These are phyloP conservation scores for Lucinisca nassula DNA, from an alignment of 2,888 invertebrate genomes.

Conservation along the genomic window DNA sequence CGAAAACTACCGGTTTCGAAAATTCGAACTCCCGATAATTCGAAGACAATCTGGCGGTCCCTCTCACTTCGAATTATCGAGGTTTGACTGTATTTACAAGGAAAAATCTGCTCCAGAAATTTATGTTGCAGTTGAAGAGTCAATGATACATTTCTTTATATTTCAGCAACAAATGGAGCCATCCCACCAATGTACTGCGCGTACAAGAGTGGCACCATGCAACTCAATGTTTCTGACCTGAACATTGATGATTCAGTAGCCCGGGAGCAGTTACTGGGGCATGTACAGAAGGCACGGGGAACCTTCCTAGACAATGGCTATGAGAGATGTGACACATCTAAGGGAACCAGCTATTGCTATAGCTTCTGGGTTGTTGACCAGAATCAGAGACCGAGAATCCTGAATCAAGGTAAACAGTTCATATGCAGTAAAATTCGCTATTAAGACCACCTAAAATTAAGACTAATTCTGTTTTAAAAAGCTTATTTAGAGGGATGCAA, in stretches of 20 bases:
- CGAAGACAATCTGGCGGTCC: too few relatives aligned
- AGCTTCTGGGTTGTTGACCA: constrained; percentile 46
- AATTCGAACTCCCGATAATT: too few relatives aligned
- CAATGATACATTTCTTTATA: background rate
- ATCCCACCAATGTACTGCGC: constrained; percentile 51
- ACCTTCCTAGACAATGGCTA: constrained; percentile 42
- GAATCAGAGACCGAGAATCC: background rate
- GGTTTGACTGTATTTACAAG: too few relatives aligned
- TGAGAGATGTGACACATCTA: constrained; percentile 45
- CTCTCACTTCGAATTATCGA: too few relatives aligned
- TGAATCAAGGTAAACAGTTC: constrained; percentile 48
- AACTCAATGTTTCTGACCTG: constrained; percentile 27
- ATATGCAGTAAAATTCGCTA: too few relatives aligned
- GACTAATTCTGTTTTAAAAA: too few relatives aligned
- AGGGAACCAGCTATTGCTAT: constrained; percentile 47
- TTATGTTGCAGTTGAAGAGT: too few relatives aligned
- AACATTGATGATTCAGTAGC: constrained; percentile 8
- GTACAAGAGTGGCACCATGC: constrained; percentile 53
- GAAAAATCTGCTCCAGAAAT: too few relatives aligned
- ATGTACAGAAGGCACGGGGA: constrained; percentile 9
- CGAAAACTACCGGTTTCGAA: too few relatives aligned
- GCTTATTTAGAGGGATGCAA: too few relatives aligned
- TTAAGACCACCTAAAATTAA: too few relatives aligned
- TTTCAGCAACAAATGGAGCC: background rate
- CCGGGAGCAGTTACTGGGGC: background rate